Evolutionary conservation across 2,888 invertebrate genomes (phyloP).

Genomic region (Meganola albula): DNA sequence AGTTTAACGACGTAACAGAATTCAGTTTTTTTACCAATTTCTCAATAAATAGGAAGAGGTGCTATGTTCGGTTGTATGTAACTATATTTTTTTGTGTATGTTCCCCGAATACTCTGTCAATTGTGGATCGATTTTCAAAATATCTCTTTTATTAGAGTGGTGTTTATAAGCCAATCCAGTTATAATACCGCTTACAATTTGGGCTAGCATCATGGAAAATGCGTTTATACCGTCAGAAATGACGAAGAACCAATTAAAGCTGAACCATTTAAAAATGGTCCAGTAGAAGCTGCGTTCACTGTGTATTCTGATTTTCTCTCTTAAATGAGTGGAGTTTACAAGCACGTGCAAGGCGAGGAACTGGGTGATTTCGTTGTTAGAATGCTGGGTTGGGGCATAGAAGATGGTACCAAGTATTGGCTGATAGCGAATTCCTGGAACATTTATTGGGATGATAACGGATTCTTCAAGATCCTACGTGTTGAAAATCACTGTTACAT

Average conservation of each 20-base stretch:
- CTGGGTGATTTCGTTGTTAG: neutral
- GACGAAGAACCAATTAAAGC: slow-evolving; percentile 1
- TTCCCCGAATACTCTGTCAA: too few species aligned
- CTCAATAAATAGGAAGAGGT: neutral
- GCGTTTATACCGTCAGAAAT: neutral
- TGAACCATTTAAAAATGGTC: slow-evolving; percentile 1
- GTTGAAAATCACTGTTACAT: slow-evolving; percentile 2
- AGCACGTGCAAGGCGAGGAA: neutral
- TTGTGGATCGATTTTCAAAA: too few species aligned
- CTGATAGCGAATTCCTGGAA: slow-evolving; percentile 5
- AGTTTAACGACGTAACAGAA: too few species aligned
- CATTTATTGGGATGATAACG: slow-evolving; percentile 1
- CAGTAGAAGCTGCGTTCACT: neutral
- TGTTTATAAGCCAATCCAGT: neutral
- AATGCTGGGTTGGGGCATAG: slow-evolving; percentile 4
- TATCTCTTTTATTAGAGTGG: too few species aligned
- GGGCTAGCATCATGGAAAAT: neutral
- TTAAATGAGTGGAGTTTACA: slow-evolving; percentile 3
- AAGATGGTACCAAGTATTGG: slow-evolving; percentile 4
- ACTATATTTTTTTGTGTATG: too few species aligned
- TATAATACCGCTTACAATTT: neutral
- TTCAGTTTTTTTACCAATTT: slow-evolving; percentile 83
- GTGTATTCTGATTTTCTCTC: neutral
- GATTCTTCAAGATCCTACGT: slow-evolving; percentile 4
- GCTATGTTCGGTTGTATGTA: neutral